Base-by-base conservation (phyloP, 2,113 vertebrate species). In the Eolophus roseicapilla region DNA sequence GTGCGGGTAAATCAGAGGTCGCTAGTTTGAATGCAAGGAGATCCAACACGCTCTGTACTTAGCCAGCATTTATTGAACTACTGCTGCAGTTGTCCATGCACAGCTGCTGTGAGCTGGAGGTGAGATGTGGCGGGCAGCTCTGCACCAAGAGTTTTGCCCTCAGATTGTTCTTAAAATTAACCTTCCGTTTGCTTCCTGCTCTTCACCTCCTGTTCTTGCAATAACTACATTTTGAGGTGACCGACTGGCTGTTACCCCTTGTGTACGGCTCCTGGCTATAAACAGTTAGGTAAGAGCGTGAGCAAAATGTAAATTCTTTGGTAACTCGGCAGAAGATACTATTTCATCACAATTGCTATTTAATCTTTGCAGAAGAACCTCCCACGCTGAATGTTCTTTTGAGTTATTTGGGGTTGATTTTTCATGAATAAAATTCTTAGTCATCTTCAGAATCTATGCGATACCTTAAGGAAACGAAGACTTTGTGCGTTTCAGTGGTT, bases 341-440 rank as follows among this genome's bases (percentile, higher is more conserved):
- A 94, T 94, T 93, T 96, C 91, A 93, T 96, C 93, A 95, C 95
- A 96, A 95, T 88, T 68, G 83, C 88, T 93, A 59, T 92, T 96
- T 96, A 95, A 95, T 94, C 92, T 94, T 90, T 96, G 86, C 69
- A 94, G 86, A 92, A 94, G 95, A 96, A 94, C 95, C 88, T 95
- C 88, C 91, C 83, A 95, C 86, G 20, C 92, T 84, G 86, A 93
- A 94, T 96, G 93, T 96, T 96, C 95, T 87, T 91, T 91, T 87
- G 88, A 96, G 93, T 93, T 96, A 94, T 92, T 97, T 96, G 96
- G 78, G 91, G 93, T 89, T 95, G 92, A 76, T 87, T 95, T 96
- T 96, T 97, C 93, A 95, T 96, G 90, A 96, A 95, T 96, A 96
- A 96, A 96, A 94, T 69, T 96, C 96, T 96, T 97, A 96, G 96